These are phyloP conservation scores for Coccyzus lansbergi DNA, from an alignment of 2,797 vertebrate species.

Conservation along the genomic window DNA sequence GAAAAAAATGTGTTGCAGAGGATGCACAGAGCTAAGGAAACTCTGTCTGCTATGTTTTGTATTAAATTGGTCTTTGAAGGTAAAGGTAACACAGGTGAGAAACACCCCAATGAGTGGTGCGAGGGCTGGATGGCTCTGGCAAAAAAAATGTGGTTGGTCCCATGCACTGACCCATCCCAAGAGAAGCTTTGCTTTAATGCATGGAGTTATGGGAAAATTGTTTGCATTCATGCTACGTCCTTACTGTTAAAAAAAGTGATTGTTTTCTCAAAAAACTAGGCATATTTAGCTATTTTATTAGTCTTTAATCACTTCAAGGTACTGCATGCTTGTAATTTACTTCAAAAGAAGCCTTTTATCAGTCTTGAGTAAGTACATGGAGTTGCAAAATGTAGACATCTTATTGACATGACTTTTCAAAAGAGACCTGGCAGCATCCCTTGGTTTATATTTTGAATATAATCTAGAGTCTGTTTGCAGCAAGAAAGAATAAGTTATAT, in stretches of 20 bases:
- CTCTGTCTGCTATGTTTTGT: neutral
- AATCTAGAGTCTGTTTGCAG: neutral
- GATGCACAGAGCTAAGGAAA: neutral
- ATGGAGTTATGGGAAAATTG: neutral
- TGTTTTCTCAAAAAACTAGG: neutral
- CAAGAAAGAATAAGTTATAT: neutral
- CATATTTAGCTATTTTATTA: neutral
- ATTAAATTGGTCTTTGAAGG: neutral
- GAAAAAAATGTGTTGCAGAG: neutral
- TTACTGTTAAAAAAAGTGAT: neutral
- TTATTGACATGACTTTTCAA: neutral
- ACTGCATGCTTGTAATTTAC: neutral
- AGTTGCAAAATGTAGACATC: neutral
- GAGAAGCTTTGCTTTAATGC: neutral
- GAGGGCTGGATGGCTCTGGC: neutral
- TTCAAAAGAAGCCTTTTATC: neutral
- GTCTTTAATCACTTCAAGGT: slow-evolving; percentile 1
- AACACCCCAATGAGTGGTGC: fast-evolving
- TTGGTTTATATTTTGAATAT: neutral
- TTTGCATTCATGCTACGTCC: neutral
- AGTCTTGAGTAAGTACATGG: neutral
- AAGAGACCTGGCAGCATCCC: neutral
- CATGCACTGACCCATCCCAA: neutral
- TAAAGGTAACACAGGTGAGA: neutral
- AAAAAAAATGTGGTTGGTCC: fast-evolving